phyloP scores from a whole-genome alignment of 2,797 vertebrate genomes.

The Acipenser ruthenus region DNA sequence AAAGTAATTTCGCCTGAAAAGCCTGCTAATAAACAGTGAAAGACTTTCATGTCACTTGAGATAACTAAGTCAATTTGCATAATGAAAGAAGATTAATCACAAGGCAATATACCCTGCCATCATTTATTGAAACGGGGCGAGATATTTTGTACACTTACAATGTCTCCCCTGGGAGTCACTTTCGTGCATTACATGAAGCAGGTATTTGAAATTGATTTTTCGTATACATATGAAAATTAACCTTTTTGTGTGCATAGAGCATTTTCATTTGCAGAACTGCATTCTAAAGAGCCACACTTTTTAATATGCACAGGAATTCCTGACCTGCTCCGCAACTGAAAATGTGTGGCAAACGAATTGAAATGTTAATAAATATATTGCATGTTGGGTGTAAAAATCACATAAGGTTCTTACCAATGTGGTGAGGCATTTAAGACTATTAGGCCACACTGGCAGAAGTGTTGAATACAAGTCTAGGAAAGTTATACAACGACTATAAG shows the following conservation, averaged over 20 bases:
- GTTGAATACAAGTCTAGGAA: too few species aligned
- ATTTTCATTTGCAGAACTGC: too few species aligned
- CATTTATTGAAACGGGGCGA: conserved; percentile 40
- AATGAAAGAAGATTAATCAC: conserved; percentile 73
- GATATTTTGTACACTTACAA: conserved; percentile 42
- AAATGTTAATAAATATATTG: too few species aligned
- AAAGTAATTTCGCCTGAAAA: conserved; percentile 50
- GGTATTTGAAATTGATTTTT: conserved; percentile 53
- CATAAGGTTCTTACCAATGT: too few species aligned
- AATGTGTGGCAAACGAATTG: too few species aligned
- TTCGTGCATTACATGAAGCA: conserved; percentile 62
- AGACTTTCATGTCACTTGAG: conserved; percentile 69
- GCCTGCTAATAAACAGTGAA: conserved; percentile 75
- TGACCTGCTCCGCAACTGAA: too few species aligned
- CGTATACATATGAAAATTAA: conserved; percentile 62
- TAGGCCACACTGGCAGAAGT: too few species aligned
- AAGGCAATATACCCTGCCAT: conserved; percentile 51
- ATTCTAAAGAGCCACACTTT: too few species aligned
- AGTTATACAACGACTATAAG: too few species aligned
- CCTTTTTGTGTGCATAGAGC: conserved; percentile 48
- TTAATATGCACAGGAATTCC: too few species aligned
- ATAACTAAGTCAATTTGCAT: conserved; percentile 56
- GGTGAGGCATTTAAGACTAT: too few species aligned
- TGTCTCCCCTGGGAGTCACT: conserved; percentile 41
- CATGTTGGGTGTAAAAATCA: too few species aligned